Evolutionary conservation across 2,113 vertebrate species (phyloP).

Genomic region (Anas platyrhynchos): DNA sequence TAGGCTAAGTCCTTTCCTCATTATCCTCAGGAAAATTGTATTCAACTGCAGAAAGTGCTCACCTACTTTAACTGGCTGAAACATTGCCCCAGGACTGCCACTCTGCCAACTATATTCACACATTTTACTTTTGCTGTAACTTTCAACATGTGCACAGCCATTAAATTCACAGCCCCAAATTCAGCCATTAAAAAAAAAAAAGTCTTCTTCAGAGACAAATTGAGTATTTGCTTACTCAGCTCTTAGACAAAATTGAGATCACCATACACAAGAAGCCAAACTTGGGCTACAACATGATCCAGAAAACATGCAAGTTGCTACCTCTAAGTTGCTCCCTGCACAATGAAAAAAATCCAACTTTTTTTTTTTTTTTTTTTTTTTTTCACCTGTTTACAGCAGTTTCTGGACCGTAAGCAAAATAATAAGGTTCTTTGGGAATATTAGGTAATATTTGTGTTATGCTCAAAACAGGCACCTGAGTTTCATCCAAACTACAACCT

Average conservation of each 20-base stretch:
- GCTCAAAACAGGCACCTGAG: neutral
- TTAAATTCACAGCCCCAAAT: too few relatives aligned
- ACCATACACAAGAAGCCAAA: neutral
- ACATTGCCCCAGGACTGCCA: neutral
- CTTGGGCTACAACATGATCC: neutral
- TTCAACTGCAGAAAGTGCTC: neutral
- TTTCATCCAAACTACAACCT: neutral
- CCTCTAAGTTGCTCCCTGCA: neutral
- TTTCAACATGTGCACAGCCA: neutral
- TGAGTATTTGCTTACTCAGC: neutral
- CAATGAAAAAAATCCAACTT: neutral
- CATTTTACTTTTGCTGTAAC: neutral
- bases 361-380: too few relatives aligned
- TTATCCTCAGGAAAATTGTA: neutral
- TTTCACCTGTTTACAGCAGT: neutral
- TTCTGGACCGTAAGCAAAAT: neutral
- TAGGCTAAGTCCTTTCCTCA: neutral
- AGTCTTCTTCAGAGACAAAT: neutral
- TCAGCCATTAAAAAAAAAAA: neutral
- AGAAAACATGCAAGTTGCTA: neutral
- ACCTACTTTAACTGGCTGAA: neutral
- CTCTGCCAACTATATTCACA: neutral
- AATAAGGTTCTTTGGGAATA: neutral
- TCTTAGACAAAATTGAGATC: neutral
- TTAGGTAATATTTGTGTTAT: neutral